Base-by-base conservation (phyloP, 2,113 vertebrate species). In the Pollachius pollachius region DNA sequence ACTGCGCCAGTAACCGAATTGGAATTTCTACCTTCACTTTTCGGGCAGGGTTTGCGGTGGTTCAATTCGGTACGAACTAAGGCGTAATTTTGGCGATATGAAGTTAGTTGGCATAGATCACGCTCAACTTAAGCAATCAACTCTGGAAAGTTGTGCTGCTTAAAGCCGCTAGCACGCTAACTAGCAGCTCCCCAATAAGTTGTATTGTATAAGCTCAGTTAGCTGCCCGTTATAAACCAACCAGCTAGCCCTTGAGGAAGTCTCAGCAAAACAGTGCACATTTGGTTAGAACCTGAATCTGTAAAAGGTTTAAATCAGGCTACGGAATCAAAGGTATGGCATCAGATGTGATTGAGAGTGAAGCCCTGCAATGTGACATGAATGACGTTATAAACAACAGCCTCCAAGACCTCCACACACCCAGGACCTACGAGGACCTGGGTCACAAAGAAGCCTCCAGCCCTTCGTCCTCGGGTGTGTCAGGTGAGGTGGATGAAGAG, bases 291-390 rank as follows among this genome's bases (percentile, higher is more conserved):
- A 37, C 13, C 59, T n/a, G 16, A 66, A 62, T 8, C 30, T n/a
- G 64, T 48, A 64, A 15, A 62, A 70, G 9, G 6, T 4, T 34
- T 56, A 67, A 5, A n/a, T 68, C 64, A 37, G 60, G 58, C 52
- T 62, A 37, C 23, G 62, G 58, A 41, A 21, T 68, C 67, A 59
- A 12, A 52, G 70, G 21, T n/a, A 91, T 93, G 92, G 91, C 89
- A 71, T 82, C 91, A 67, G 89, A 90, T 71, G 82, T 78, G 70
- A 78, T 77, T 13, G 87, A 84, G 73, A 80, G 76, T 52, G 87
- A 89, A 63, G 83, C 74, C 15, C 83, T 70, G 66, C 61, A 85
- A 34, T 74, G 70, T 64, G 86, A 88, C 15, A 71, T 72, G 72
- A 81, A 54, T 67, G 6, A 34, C 30, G 30, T 34, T 34, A 27